Evolutionary conservation across 2,113 vertebrate genomes (phyloP).

Genomic region (Elachura formosa): DNA sequence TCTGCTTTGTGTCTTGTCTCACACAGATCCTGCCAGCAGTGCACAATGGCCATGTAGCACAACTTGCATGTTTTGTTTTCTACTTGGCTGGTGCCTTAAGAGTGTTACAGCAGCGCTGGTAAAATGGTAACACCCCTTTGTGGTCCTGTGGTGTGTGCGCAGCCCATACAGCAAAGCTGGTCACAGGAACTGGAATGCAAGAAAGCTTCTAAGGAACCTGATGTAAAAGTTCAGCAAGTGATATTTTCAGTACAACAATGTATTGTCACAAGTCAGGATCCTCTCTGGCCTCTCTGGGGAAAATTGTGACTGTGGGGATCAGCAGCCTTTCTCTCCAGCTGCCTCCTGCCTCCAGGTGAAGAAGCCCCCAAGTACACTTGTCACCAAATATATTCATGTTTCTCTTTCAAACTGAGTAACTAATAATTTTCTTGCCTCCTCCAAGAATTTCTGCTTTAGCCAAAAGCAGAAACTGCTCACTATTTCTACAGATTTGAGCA

Average conservation of each 20-base stretch:
- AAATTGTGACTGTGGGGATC: not conserved
- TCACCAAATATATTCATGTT: not conserved
- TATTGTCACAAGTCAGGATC: not conserved
- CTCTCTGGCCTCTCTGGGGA: not conserved
- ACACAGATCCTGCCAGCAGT: not conserved
- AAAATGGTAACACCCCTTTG: not conserved
- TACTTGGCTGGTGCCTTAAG: not conserved
- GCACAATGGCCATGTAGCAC: not conserved
- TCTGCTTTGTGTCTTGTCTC: not conserved
- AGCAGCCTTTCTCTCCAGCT: not conserved
- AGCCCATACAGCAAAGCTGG: not conserved
- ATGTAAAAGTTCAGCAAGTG: not conserved
- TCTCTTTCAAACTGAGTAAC: not conserved
- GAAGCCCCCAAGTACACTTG: not conserved
- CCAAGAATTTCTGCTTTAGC: not conserved
- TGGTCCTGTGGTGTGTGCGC: not conserved
- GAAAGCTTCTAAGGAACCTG: not conserved
- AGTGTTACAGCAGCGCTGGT: not conserved
- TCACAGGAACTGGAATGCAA: not conserved
- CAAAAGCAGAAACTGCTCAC: not conserved
- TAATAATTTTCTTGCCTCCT: not conserved
- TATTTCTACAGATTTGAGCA: not conserved
- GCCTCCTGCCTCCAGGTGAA: not conserved
- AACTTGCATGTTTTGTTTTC: not conserved
- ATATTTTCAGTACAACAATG: not conserved